A percentile compares a stretch with the other conserved stretches of the same genome.
These are phyloP conservation scores for Bagarius yarrelli DNA, from an alignment of 2,113 vertebrate species.

Conservation along the genomic window DNA sequence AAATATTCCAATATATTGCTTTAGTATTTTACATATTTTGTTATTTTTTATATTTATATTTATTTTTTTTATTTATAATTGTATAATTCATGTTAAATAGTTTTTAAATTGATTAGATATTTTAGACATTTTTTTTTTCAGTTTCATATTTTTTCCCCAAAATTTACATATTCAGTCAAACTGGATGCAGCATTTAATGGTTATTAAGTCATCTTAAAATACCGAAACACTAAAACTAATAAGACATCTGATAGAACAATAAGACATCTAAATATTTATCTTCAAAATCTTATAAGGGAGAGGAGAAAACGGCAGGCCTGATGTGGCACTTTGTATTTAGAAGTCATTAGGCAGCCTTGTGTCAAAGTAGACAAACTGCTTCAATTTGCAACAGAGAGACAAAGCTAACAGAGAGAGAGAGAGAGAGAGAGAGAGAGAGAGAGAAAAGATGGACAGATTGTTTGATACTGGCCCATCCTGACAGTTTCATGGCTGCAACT, in stretches of 20 bases:
- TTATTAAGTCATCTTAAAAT: not conserved
- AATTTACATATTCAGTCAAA: not conserved
- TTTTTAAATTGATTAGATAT: not conserved
- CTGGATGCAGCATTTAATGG: not conserved
- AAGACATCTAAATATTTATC: not conserved
- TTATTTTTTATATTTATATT: not conserved
- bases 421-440: not conserved
- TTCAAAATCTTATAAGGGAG: conserved; percentile 21
- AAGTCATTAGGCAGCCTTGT: conserved; percentile 40
- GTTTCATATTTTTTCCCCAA: not conserved
- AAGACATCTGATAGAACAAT: conserved; percentile 1
- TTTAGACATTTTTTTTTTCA: not conserved
- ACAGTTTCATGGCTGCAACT: conserved; percentile 18
- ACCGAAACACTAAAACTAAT: not conserved
- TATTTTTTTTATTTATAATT: no score
- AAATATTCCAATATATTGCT: no score
- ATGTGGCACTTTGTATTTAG: conserved; percentile 41
- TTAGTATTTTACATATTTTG: no score
- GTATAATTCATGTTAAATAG: no score
- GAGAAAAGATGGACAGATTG: conserved; percentile 7
- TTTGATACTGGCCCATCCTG: conserved; percentile 23
- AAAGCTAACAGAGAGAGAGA: not conserved
- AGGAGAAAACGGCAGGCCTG: conserved; percentile 4
- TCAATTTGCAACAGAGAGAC: conserved; percentile 5
- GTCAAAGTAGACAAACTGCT: conserved; percentile 37